These are phyloP conservation scores for Oplegnathus fasciatus DNA, from an alignment of 2,113 vertebrate genomes.

Conservation along the genomic window DNA sequence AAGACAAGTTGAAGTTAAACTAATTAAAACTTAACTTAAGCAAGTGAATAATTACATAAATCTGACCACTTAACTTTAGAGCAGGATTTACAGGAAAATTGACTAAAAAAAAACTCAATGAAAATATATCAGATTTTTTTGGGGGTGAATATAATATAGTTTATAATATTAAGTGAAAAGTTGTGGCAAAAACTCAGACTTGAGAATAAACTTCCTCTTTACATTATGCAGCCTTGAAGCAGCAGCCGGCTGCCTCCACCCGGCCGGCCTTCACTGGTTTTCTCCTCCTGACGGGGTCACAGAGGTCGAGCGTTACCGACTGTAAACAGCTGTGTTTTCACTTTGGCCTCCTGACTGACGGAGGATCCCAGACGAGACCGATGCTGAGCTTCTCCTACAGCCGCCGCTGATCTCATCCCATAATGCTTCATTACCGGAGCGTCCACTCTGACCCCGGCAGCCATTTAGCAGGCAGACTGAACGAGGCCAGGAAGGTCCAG, in stretches of 20 bases:
- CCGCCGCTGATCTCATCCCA: constrained; percentile 49
- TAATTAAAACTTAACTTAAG: too few relatives aligned
- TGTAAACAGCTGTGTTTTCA: constrained; percentile 32
- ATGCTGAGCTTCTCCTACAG: constrained; percentile 8
- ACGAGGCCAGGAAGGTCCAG: constrained; percentile 25
- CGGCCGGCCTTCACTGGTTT: not conserved
- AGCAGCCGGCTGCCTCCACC: not conserved
- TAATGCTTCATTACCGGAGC: constrained; percentile 64
- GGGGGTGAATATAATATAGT: not conserved
- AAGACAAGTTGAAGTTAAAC: too few relatives aligned
- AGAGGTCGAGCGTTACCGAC: constrained; percentile 3
- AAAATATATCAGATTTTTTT: not conserved
- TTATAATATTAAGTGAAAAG: not conserved
- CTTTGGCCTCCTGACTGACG: constrained; percentile 29
- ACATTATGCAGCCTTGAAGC: not conserved
- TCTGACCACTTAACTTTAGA: too few relatives aligned
- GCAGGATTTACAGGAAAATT: too few relatives aligned
- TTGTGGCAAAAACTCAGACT: constrained; percentile 2
- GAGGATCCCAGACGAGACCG: constrained; percentile 12
- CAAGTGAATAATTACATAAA: too few relatives aligned
- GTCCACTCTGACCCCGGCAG: constrained; percentile 50
- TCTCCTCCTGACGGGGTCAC: not conserved
- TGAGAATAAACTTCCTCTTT: not conserved
- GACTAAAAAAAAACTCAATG: not conserved
- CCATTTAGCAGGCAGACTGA: constrained; percentile 38